phyloP scores from a whole-genome alignment of 2,888 invertebrate genomes.

The Heliconius sara region DNA sequence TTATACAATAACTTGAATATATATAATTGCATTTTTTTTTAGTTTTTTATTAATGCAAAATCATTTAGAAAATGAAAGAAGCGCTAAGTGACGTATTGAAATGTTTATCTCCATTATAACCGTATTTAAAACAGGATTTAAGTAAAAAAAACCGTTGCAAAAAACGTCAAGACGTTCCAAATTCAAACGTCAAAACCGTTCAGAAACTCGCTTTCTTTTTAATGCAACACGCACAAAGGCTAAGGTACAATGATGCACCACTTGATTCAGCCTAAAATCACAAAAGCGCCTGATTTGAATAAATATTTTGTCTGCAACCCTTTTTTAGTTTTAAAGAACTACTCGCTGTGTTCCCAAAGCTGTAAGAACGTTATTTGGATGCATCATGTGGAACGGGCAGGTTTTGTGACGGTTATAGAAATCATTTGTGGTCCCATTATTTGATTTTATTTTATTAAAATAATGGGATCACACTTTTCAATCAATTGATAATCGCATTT shows the following conservation, averaged over 20 bases:
- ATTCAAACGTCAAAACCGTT: conserved; percentile 38
- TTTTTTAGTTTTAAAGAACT: conserved; percentile 28
- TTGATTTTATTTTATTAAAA: background rate
- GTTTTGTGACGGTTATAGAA: conserved; percentile 33
- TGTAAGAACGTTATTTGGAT: conserved; percentile 19
- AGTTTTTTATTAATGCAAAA: conserved; percentile 7
- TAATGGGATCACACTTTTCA: background rate
- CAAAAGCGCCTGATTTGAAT: conserved; percentile 44
- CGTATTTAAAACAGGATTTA: conserved; percentile 10
- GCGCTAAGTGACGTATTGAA: conserved; percentile 1
- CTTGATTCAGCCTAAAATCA: conserved; percentile 47
- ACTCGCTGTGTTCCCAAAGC: background rate
- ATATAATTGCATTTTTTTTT: background rate
- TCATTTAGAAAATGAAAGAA: conserved; percentile 3
- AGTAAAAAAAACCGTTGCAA: conserved; percentile 38
- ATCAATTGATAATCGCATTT: conserved; percentile 17
- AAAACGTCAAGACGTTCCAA: conserved; percentile 30
- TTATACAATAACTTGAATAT: background rate
- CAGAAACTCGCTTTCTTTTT: conserved; percentile 43
- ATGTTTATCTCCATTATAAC: conserved; percentile 7
- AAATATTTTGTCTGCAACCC: conserved; percentile 36
- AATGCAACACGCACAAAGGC: conserved; percentile 43
- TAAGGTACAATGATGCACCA: conserved; percentile 47
- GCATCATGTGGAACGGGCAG: conserved; percentile 22
- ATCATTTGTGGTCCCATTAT: conserved; percentile 20